These are phyloP conservation scores for Candoia aspera DNA, from an alignment of 2,113 vertebrate genomes.

Conservation along the genomic window DNA sequence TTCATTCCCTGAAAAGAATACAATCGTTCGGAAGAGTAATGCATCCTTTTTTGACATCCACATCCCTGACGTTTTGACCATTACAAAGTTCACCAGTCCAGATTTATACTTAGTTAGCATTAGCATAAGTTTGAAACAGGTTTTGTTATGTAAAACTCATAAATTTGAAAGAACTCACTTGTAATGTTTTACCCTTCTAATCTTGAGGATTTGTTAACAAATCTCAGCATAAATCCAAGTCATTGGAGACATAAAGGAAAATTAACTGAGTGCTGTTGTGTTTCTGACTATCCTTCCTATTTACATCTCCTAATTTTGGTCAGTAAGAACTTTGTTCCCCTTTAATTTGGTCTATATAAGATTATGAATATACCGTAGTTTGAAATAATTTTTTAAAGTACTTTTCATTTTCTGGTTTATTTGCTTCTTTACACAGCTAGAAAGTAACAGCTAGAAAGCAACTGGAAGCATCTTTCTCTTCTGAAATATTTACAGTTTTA, in stretches of 20 bases:
- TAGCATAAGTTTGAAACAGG: conserved; percentile 26
- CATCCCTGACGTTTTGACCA: conserved; percentile 42
- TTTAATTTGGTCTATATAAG: not conserved
- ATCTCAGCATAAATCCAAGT: conserved; percentile 3
- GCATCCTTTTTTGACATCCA: conserved; percentile 26
- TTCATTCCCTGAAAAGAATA: not conserved
- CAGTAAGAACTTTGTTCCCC: not conserved
- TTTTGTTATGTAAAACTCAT: conserved; percentile 18
- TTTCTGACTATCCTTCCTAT: not conserved
- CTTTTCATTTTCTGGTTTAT: not conserved
- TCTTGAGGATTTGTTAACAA: conserved; percentile 35
- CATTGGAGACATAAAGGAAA: not conserved
- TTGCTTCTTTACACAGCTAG: not conserved
- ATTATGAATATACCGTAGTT: not conserved
- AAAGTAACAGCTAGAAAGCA: not conserved
- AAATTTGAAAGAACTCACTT: conserved; percentile 12
- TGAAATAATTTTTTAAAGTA: not conserved
- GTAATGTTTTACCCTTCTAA: not conserved
- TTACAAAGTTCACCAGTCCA: conserved; percentile 28
- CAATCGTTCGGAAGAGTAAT: conserved; percentile 11
- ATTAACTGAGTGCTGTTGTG: not conserved
- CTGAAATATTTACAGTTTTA: not conserved
- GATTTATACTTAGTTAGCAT: conserved; percentile 27
- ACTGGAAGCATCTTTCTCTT: not conserved
- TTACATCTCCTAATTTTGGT: not conserved